phyloP scores from a whole-genome alignment of 2,888 invertebrate species.

The Cantharis rufa region DNA sequence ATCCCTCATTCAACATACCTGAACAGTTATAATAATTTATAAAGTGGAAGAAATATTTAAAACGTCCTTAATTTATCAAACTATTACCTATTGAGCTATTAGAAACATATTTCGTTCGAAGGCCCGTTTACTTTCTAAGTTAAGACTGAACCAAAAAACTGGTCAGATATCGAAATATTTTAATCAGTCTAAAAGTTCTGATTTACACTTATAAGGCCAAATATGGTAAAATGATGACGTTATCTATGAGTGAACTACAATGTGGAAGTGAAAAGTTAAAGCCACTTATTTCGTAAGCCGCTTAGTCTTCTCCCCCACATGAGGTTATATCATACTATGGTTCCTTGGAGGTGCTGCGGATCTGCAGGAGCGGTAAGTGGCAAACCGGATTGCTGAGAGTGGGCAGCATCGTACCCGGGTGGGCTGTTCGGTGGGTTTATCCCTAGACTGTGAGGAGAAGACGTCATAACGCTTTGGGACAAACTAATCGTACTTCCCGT shows the following conservation, averaged over 20 bases:
- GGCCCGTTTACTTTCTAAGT: conserved; percentile 29
- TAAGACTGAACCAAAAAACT: conserved; percentile 41
- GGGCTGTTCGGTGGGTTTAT: conserved; percentile 45
- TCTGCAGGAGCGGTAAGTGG: conserved; percentile 60
- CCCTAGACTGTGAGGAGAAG: conserved; percentile 45
- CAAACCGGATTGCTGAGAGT: conserved; percentile 59
- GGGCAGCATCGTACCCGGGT: conserved; percentile 46
- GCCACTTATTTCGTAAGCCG: conserved; percentile 77
- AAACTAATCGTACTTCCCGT: conserved; percentile 51
- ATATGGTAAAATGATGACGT: conserved; percentile 45
- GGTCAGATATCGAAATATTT: conserved; percentile 37
- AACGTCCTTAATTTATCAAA: conserved; percentile 25
- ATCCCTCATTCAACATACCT: conserved; percentile 56
- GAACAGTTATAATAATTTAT: conserved; percentile 49
- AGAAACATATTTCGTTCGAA: conserved; percentile 15
- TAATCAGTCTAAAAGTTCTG: conserved; percentile 50
- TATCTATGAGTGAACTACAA: conserved; percentile 36
- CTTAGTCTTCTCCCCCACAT: conserved; percentile 90
- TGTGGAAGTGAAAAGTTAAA: conserved; percentile 62
- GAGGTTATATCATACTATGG: conserved; percentile 93
- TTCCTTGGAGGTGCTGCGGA: conserved; percentile 82
- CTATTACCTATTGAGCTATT: conserved; percentile 41
- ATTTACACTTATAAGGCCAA: conserved; percentile 53
- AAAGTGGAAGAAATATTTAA: conserved; percentile 45
- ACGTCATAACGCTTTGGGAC: conserved; percentile 44